phyloP scores from a whole-genome alignment of 2,888 invertebrate genomes.

The Omphaloscelis lunosa region DNA sequence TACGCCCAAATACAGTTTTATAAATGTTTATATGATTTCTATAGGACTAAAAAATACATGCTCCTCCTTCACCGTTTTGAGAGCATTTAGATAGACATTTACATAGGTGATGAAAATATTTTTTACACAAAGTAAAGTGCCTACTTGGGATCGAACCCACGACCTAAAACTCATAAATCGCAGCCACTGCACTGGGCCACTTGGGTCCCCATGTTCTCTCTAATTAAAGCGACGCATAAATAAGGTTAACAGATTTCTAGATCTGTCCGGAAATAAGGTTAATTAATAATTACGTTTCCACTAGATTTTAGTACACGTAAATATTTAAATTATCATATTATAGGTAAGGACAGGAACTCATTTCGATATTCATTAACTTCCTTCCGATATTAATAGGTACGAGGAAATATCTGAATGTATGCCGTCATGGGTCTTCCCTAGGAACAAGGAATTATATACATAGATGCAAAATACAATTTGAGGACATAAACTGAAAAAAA shows the following conservation, averaged over 20 bases:
- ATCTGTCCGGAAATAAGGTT: conserved; percentile 20
- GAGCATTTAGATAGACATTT: no score
- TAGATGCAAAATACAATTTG: neutral
- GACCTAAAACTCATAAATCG: no score
- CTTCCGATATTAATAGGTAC: neutral
- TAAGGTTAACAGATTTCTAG: conserved; percentile 4
- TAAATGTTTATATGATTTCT: no score
- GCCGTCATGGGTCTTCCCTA: conserved; percentile 3
- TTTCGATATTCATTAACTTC: neutral
- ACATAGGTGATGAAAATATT: no score
- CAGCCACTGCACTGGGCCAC: no score
- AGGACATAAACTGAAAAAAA: neutral
- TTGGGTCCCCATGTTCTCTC: no score
- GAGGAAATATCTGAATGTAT: conserved; percentile 13
- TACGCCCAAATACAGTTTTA: no score
- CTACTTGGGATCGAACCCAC: no score
- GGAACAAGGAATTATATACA: neutral
- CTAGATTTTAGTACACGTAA: neutral
- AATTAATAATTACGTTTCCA: neutral
- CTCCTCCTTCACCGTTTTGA: no score
- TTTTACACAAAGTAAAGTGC: no score
- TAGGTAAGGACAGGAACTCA: neutral
- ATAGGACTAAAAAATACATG: no score
- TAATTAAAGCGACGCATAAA: neutral
- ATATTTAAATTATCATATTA: conserved; percentile 13